These are phyloP conservation scores for Motacilla alba DNA, from an alignment of 2,113 vertebrate genomes.

Conservation along the genomic window DNA sequence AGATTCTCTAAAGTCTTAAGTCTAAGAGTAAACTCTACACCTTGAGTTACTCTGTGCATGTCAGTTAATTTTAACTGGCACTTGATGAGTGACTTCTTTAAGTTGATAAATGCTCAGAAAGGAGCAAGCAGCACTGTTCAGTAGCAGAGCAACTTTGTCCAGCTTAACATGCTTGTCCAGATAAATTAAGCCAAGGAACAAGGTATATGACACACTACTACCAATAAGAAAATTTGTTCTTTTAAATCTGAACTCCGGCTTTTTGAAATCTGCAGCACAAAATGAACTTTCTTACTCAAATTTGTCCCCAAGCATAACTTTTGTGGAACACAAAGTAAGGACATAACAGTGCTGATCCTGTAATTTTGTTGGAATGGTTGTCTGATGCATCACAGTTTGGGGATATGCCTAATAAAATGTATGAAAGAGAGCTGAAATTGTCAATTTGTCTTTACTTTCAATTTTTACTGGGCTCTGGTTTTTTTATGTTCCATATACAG, in stretches of 20 bases:
- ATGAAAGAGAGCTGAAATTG: neutral
- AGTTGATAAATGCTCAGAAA: neutral
- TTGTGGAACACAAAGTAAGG: neutral
- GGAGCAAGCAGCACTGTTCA: neutral
- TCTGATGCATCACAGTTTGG: neutral
- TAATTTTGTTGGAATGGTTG: neutral
- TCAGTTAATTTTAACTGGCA: neutral
- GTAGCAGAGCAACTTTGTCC: neutral
- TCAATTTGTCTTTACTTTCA: neutral
- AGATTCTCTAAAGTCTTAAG: neutral
- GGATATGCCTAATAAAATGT: neutral
- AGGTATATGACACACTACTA: neutral
- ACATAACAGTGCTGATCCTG: neutral
- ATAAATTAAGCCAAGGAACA: neutral
- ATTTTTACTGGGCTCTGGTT: neutral
- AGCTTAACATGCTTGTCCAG: neutral
- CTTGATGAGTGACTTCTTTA: neutral
- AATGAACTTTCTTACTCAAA: neutral
- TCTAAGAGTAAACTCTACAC: neutral
- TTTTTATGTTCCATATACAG: neutral
- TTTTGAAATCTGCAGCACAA: neutral
- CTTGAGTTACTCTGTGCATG: neutral
- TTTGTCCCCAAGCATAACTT: neutral
- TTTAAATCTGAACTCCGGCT: neutral
- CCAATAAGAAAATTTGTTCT: neutral